Base-by-base conservation (phyloP, 2,888 invertebrate genomes). In the Diploptera punctata region DNA sequence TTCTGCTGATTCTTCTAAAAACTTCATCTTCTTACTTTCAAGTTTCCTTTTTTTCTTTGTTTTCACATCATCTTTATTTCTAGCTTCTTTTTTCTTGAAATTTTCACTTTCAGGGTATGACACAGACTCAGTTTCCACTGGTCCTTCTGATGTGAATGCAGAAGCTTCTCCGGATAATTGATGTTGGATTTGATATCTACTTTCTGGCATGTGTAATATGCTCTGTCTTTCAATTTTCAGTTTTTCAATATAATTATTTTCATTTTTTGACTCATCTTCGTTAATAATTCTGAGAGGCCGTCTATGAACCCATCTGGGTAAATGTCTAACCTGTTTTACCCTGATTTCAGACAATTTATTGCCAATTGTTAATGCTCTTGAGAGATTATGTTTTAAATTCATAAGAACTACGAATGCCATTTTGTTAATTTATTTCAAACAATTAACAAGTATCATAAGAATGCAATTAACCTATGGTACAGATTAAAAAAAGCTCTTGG, bases 241-340 rank as follows among this genome's bases (percentile, higher is more conserved):
- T 70, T 73, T 78, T 13, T 65, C 29, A 10, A 10, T n/a, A 44
- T 69, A 33, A 10, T 77, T 77, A 75, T 82, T 80, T 2, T 79
- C 13, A 2, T 75, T 43, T 80, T 79, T 13, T 82, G 82, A 75
- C 75, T 84, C 83, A 74, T 86, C 85, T 18, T 88, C 85, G 68
- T 88, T 82, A 33, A 86, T 77, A 52, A 89, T 85, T 77, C 84
- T 85, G 29, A 81, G 80, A 24, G 88, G 88, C 71, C 79, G 82
- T 70, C 90, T 86, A 77, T 86, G 85, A 74, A 81, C 76, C 87
- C 87, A 88, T 77, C 87, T 26, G n/a, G 69, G 44, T 18, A 24
- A 18, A 19, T 57, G 43, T 26, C 69, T 26, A 57, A 60, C 21
- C 24, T 65, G 65, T 16, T n/a, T n/a, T n/a, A n/a, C n/a, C n/a